These are phyloP conservation scores for Tursiops truncatus DNA, from an alignment of 2,113 vertebrate species.

Conservation along the genomic window DNA sequence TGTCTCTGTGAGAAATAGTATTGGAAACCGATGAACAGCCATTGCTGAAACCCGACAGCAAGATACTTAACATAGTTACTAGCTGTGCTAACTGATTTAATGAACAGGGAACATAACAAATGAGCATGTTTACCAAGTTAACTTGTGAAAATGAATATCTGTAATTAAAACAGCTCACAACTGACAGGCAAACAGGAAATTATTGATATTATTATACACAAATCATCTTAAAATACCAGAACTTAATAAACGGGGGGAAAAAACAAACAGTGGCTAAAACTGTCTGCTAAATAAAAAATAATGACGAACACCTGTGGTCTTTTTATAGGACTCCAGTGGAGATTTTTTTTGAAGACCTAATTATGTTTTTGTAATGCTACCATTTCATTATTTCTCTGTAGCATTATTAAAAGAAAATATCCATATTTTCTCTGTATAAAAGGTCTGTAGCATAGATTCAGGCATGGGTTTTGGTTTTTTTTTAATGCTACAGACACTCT, in stretches of 20 bases:
- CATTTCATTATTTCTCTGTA: conserved; percentile 75
- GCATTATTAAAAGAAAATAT: conserved; percentile 71
- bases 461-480: conserved; percentile 15
- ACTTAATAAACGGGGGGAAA: conserved; percentile 39
- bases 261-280: conserved; percentile 70
- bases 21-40: conserved; percentile 41
- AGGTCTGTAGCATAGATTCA: conserved; percentile 52
- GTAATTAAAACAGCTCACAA: conserved; percentile 69
- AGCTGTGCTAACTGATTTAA: conserved; percentile 70
- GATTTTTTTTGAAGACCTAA: conserved; percentile 70
- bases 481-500: not conserved
- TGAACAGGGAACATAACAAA: conserved; percentile 42
- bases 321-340: conserved; percentile 73
- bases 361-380: conserved; percentile 71
- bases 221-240: conserved; percentile 73
- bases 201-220: conserved; percentile 70
- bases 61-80: conserved; percentile 63
- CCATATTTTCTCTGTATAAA: conserved; percentile 62
- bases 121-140: conserved; percentile 38
- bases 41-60: not conserved
- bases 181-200: conserved; percentile 73
- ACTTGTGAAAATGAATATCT: conserved; percentile 71
- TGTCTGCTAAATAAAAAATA: conserved; percentile 77
- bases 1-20: not conserved
- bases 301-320: conserved; percentile 71